Evolutionary conservation across 2,888 invertebrate genomes (phyloP), one percentile per base, ranked within the genome.

Genomic region (Caenorhabditis japonica): DNA sequence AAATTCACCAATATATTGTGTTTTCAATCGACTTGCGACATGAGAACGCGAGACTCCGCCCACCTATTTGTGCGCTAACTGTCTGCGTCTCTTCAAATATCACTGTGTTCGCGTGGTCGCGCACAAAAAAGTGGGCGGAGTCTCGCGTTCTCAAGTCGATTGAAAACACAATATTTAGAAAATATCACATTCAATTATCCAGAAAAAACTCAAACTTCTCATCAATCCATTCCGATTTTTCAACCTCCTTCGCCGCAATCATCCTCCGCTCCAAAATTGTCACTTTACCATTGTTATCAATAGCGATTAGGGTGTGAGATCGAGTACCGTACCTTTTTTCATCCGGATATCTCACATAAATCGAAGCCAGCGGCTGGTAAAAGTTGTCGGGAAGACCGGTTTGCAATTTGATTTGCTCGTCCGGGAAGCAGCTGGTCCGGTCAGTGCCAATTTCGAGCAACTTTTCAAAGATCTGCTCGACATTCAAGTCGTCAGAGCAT

Each of bases 401-500:
- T 64, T 84, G 84, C 8, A 70, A 27, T 19, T 36, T 46, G 10
- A 82, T 39, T 59, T 83, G 84, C 4, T 56, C 62, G 51, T 84
- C 84, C 0, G 84, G 82, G 34, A 77, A 75, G 44, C 68, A 69
- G 36, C 81, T 81, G 56, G 33, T 53, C 43, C 39, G 25, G 49
- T 82, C 76, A n/a, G 30, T 71, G 8, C 59, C 76, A 25, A 81
- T 62, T 15, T 80, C 68, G 1, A 81, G 53, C 10, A 83, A 62
- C 15, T 38, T 23, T 0, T 72, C 38, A 23, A 70, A 68, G 25
- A 75, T 43, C 13, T 72, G 38, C 0, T 19, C 55, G 5, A 39
- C 27, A 0, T 59, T 52, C 52, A 78, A 61, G 15, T 59, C 36
- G 23, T 81, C 62, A 0, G 66, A 39, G 2, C 53, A 49, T 27